Conservation (phyloP, 2,797 vertebrate genomes). For the Mormyrus proboscirostris region DNA sequence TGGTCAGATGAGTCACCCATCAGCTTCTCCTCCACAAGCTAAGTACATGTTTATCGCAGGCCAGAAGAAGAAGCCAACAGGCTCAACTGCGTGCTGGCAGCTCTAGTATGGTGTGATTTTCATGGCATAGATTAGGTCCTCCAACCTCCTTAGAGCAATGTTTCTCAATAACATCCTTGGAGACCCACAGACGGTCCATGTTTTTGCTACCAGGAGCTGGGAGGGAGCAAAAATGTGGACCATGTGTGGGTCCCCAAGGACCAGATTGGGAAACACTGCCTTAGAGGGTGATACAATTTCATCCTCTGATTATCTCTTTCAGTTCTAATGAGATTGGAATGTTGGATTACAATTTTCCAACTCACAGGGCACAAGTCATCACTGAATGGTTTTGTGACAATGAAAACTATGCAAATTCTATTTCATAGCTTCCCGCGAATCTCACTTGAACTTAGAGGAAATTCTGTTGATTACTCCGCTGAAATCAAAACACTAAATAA, state of each 20-base stretch:
- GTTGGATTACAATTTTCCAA: conserved; percentile 6
- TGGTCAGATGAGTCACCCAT: conserved; percentile 1
- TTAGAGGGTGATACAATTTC: not conserved
- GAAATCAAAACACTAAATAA: not conserved
- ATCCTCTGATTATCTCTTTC: conserved; percentile 1
- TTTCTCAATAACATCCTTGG: not conserved
- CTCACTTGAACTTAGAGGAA: not conserved
- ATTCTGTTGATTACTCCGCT: not conserved
- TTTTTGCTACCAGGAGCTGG: not conserved
- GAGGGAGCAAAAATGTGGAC: not conserved
- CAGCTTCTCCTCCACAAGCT: not conserved
- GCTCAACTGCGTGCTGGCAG: not conserved
- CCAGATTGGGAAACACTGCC: not conserved
- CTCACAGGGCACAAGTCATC: not conserved
- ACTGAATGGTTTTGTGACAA: not conserved
- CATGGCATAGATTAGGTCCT: not conserved
- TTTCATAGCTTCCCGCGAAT: not conserved
- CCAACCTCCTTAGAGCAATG: not conserved
- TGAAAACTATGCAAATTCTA: conserved; percentile 5
- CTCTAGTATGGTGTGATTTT: not conserved
- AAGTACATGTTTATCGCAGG: not conserved
- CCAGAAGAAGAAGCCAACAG: not conserved
- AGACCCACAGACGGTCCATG: not conserved
- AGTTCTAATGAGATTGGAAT: conserved; percentile 4
- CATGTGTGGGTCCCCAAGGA: not conserved